Base-by-base conservation (phyloP, 2,888 invertebrate species). In the Limnephilus auricula region DNA sequence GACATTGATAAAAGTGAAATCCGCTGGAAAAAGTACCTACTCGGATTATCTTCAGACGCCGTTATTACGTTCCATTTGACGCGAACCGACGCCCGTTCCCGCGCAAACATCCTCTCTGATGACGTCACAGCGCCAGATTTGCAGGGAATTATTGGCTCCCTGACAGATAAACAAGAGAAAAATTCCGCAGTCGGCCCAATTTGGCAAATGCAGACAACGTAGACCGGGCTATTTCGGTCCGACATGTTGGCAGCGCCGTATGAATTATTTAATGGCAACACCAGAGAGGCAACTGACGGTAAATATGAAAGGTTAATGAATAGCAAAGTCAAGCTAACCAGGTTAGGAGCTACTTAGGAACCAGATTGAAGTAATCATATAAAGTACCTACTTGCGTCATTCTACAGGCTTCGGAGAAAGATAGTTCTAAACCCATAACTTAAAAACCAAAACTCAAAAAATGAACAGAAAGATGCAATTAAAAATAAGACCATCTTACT, bases 111-210 rank as follows among this genome's bases (percentile, higher is more conserved):
- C 87, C 78, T 88, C 34, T 45, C 30, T 32, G 31, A 37, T 88
- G 87, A 88, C 87, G 87, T 79, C 87, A 88, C 13, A 50, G 78
- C 87, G 87, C 87, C 87, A 79, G 87, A 18, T 88, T 88, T 34
- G 87, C 78, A 18, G 37, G 87, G 87, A 34, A 88, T 34, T 32
- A 79, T 88, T 88, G 87, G 87, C 87, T 78, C 15, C n/a, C 78
- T 87, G 87, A 87, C 87, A 87, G 87, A 87, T 87, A 88, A 88
- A 87, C 87, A 65, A 78, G 78, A 65, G 78, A 88, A 88, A 88
- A 88, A 88, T 88, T 88, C 78, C 87, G 34, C 78, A 88, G 87
- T 30, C 87, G 78, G 87, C 87, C 87, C 87, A 31, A 78, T 88
- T 88, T 88, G 87, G 78, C 87, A 88, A 88, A 88, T 37, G 65